Evolutionary conservation across 2,113 vertebrate genomes (phyloP).

Genomic region (Passerina amoena): DNA sequence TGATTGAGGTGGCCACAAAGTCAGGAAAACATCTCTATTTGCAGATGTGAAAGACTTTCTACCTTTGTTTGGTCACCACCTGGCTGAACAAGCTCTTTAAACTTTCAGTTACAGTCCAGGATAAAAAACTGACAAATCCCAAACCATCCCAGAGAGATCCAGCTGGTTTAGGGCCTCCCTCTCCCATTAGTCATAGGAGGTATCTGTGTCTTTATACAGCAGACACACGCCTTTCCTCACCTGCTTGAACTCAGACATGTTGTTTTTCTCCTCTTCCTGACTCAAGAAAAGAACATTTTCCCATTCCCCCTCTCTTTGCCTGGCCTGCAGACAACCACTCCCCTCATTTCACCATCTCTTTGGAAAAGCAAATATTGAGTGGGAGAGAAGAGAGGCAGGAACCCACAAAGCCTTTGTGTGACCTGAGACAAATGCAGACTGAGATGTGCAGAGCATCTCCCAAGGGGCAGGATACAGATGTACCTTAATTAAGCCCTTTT

Average conservation of each 20-base stretch:
- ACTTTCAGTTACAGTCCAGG: not conserved
- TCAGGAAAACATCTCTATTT: not conserved
- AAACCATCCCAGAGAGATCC: not conserved
- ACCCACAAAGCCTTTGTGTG: not conserved
- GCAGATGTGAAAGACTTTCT: not conserved
- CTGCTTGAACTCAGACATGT: not conserved
- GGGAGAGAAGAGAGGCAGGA: not conserved
- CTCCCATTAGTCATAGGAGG: not conserved
- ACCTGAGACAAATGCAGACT: not conserved
- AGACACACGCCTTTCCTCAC: not conserved
- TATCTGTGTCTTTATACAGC: not conserved
- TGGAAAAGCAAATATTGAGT: not conserved
- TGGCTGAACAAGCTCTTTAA: not conserved
- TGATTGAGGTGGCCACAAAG: not conserved
- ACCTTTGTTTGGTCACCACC: not conserved
- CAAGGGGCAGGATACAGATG: not conserved
- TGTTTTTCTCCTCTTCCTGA: not conserved
- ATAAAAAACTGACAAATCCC: not conserved
- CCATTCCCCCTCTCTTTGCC: not conserved
- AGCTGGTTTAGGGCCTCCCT: not conserved
- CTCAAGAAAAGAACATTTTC: not conserved
- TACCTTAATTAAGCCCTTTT: slow-evolving; percentile 19
- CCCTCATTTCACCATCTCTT: not conserved
- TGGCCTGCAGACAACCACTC: not conserved
- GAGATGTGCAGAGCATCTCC: not conserved